Percentiles rank a stretch among this genome's conserved stretches.
Evolutionary conservation across 2,797 vertebrate species (phyloP).

Genomic region (Anas bahamensis): DNA sequence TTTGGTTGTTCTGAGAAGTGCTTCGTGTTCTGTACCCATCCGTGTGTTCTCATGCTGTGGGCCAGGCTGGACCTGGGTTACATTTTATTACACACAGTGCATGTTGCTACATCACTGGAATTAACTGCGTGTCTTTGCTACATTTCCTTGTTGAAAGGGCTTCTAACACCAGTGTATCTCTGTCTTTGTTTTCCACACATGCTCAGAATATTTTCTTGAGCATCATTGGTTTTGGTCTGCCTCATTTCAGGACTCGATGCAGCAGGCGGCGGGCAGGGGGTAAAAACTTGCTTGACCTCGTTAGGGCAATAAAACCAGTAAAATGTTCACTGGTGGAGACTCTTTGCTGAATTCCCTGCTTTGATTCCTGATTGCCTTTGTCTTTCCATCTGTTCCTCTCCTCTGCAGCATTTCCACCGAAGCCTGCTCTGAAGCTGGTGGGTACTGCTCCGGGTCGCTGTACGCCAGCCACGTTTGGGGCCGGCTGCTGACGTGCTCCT

Average conservation of each 20-base stretch:
- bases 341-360: not conserved
- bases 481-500: slow-evolving; percentile 23
- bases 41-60: not conserved
- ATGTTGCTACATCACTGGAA: not conserved
- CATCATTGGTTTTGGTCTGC: not conserved
- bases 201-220: not conserved
- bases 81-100: not conserved
- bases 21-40: not conserved
- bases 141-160: not conserved
- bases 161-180: not conserved
- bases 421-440: not conserved
- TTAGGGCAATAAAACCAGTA: not conserved
- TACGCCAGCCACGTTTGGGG: slow-evolving; percentile 8
- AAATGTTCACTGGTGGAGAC: not conserved
- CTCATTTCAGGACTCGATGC: not conserved
- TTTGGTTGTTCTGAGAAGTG: not conserved
- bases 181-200: not conserved
- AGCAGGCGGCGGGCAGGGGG: not conserved
- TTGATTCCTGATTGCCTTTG: slow-evolving; percentile 48
- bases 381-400: slow-evolving; percentile 51
- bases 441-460: not conserved
- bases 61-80: not conserved
- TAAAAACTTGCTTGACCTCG: not conserved
- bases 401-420: not conserved
- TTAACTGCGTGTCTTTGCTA: not conserved